Evolutionary conservation across 1,140 invertebrate species (phyloP), one percentile per base, ranked within the genome.

Genomic region (Drosophila funebris): DNA sequence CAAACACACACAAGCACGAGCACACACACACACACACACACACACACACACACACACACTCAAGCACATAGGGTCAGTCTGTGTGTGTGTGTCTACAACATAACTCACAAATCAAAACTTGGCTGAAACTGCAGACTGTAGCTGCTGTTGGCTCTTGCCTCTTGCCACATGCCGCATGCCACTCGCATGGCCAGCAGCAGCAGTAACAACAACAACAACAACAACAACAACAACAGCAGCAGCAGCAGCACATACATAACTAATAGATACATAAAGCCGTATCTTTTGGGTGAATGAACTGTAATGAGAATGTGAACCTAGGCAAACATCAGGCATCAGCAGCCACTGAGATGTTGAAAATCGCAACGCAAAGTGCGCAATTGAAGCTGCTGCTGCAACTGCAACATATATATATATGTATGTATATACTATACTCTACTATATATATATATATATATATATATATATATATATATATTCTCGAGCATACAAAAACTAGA

Each of bases 281-380:
- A 88, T 83, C 83, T 82, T 87, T 80, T 90, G 85, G 84, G 84
- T 89, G 84, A 89, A 89, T 85, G 84, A 89, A 89, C 84, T 89
- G 84, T 85, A 89, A 89, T 89, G 84, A 89, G 84, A 89, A 89
- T 89, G 78, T 85, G 84, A 89, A 85, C 85, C 84, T 89, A 84
- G 76, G 69, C 64, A 44, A n/a, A n/a, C n/a, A n/a, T n/a, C 29
- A 52, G 57, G 20, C 53, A 48, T 39, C 64, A 46, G 37, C 70
- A 63, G 61, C 74, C 70, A 67, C 64, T 67, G 81, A 81, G 78
- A 73, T 87, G 82, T 87, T 78, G 82, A 83, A 83, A 76, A 83
- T 87, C 66, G 76, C 68, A 83, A 74, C 76, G 76, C 66, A 77
- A 88, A 88, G 83, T 88, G 73, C 79, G 78, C 83, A 88, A 88